phyloP scores from a whole-genome alignment of 1,140 invertebrate genomes.

The Drosophila rhopaloa region DNA sequence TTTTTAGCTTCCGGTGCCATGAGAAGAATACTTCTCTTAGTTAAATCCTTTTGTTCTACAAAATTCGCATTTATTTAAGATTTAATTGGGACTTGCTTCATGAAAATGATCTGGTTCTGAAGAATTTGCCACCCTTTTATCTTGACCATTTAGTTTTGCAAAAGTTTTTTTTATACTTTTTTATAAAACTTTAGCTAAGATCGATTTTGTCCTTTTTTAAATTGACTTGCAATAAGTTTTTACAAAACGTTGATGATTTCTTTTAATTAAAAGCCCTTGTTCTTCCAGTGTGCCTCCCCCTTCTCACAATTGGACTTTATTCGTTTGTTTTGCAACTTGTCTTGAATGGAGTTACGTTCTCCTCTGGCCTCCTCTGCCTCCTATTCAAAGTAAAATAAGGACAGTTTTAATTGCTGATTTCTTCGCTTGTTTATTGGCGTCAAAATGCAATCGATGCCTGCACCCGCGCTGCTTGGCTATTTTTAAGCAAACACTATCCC shows the following conservation, averaged over 20 bases:
- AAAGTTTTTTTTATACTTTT: too few relatives aligned
- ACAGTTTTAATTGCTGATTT: conserved; percentile 80
- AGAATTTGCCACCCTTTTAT: too few relatives aligned
- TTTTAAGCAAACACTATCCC: conserved; percentile 20
- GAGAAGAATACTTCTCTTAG: not conserved
- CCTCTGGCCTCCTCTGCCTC: conserved; percentile 9
- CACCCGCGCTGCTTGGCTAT: conserved; percentile 25
- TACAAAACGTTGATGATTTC: too few relatives aligned
- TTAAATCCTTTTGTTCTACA: too few relatives aligned
- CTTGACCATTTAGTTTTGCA: too few relatives aligned
- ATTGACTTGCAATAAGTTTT: too few relatives aligned
- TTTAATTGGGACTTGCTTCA: too few relatives aligned
- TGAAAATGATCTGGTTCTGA: too few relatives aligned
- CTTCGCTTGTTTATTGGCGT: conserved; percentile 66
- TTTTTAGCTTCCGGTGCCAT: too few relatives aligned
- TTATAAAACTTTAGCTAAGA: too few relatives aligned
- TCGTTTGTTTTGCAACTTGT: conserved; percentile 22
- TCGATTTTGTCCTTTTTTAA: too few relatives aligned
- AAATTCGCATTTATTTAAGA: not conserved
- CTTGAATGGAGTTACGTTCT: not conserved
- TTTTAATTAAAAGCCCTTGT: not conserved
- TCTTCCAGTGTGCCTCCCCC: not conserved
- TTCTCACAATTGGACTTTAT: not conserved
- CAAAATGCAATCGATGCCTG: conserved; percentile 58
- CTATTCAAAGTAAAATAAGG: conserved; percentile 79